Percentiles rank a stretch among this genome's conserved stretches.
phyloP scores from a whole-genome alignment of 2,113 vertebrate species.

The Megaceryle maxima region DNA sequence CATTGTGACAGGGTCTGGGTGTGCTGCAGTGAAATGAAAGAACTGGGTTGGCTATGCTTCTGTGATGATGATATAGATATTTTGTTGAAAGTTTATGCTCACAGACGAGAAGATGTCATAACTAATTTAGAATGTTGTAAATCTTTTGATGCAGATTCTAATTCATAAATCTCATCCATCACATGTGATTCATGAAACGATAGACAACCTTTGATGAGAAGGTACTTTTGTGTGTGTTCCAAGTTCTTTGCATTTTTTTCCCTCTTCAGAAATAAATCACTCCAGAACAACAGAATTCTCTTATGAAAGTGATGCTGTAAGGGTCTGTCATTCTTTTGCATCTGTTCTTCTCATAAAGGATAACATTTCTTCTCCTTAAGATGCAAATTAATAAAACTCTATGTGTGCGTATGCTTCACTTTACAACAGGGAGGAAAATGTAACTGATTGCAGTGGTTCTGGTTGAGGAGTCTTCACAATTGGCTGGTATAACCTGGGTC shows the following conservation, averaged over 20 bases:
- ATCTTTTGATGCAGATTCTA: conserved; percentile 78
- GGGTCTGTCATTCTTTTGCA: conserved; percentile 45
- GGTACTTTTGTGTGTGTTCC: conserved; percentile 77
- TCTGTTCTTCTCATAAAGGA: conserved; percentile 36
- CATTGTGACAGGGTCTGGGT: conserved; percentile 74
- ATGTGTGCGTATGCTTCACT: neutral
- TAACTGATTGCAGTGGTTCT: conserved; percentile 49
- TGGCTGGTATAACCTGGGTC: conserved; percentile 60
- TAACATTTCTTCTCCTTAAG: conserved; percentile 34
- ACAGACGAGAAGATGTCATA: conserved; percentile 78
- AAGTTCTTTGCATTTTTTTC: conserved; percentile 75
- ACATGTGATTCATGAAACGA: conserved; percentile 82
- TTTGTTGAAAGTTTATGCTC: conserved; percentile 79
- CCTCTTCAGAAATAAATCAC: conserved; percentile 78
- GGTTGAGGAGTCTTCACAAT: conserved; percentile 28
- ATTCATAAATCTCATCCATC: conserved; percentile 83
- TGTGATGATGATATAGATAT: conserved; percentile 80
- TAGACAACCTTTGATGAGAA: conserved; percentile 81
- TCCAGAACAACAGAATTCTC: conserved; percentile 72
- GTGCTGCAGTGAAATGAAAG: conserved; percentile 69
- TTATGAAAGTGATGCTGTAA: conserved; percentile 64
- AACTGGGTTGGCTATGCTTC: conserved; percentile 67
- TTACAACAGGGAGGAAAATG: conserved; percentile 10
- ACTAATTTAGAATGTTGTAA: conserved; percentile 81
- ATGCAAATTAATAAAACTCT: conserved; percentile 22